Conservation (phyloP, 30 jellyfish, hydroid and myxozoan species). For the Aurelia sp. region DNA sequence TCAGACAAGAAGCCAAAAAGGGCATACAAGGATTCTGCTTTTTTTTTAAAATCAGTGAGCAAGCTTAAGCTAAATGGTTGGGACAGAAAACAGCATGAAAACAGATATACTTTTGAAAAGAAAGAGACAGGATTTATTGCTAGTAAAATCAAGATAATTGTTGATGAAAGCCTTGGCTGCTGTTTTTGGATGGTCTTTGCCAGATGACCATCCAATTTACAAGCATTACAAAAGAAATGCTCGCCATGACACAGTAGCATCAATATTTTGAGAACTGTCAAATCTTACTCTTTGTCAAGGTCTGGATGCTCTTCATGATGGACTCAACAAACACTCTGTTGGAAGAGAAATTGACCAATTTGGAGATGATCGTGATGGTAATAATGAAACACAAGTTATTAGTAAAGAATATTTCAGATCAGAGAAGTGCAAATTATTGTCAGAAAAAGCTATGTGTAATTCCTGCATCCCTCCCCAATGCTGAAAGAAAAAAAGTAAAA, state of each 20-base stretch:
- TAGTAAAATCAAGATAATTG: slow-evolving; percentile 46
- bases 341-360: slow-evolving; percentile 66
- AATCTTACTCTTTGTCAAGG: slow-evolving; percentile 57
- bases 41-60: slow-evolving; percentile 53
- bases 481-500: slow-evolving; percentile 35
- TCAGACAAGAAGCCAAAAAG: slow-evolving; percentile 39
- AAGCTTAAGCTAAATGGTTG: slow-evolving; percentile 69
- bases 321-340: slow-evolving; percentile 64
- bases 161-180: slow-evolving; percentile 66
- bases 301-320: slow-evolving; percentile 50
- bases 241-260: slow-evolving; percentile 51
- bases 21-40: slow-evolving; percentile 46
- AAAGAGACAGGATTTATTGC: slow-evolving; percentile 62
- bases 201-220: slow-evolving; percentile 59
- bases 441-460: slow-evolving; percentile 42
- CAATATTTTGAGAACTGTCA: slow-evolving; percentile 46
- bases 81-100: slow-evolving; percentile 53
- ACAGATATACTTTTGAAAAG: slow-evolving; percentile 44
- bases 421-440: slow-evolving; percentile 50
- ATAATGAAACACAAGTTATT: slow-evolving; percentile 40
- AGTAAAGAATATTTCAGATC: slow-evolving; percentile 57
- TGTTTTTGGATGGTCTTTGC: slow-evolving; percentile 60
- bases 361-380: slow-evolving; percentile 30
- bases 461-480: slow-evolving; percentile 41
- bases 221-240: slow-evolving; percentile 48